Evolutionary conservation across 2,888 invertebrate species (phyloP), one percentile per base, ranked within the genome.

Genomic region (Penaeus monodon): DNA sequence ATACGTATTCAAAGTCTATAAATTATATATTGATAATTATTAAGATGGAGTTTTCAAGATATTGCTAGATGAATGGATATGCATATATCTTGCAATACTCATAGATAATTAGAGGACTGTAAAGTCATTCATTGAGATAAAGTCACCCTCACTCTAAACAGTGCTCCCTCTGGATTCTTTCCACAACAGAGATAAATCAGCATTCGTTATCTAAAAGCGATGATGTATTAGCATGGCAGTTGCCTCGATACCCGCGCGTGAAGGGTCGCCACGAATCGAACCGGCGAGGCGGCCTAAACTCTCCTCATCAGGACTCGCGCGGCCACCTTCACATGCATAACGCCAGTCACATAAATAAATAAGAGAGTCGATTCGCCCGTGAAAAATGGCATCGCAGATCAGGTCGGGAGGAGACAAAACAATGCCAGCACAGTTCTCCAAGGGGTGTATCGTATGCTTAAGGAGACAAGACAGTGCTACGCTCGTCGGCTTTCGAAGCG

Each of bases 331-430:
- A 63, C 74, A 74, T 74, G 74, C 82, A 82, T 82, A 82, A 82
- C 74, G 65, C 68, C 65, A 27, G 29, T 63, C 74, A 38, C 73
- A 82, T 63, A 82, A 82, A 82, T 74, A 82, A 82, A 82, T 82
- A 74, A 64, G 73, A n/a, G 29, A 70, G 17, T 57, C 57, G 82
- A 74, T 74, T 33, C 82, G 73, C 24, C 82, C 29, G 24, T 82
- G 73, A 82, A 64, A 63, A 63, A 82, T 82, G 74, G 17, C 73
- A 82, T 74, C 82, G 74, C 82, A 82, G 73, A 73, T 82, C 74
- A 74, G 63, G 64, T 27, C 29, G 74, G 38, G 82, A 74, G 33
- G 74, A 82, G 74, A 73, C 73, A 74, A 82, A 82, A 82, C 82
- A 82, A 63, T 82, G 64, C 73, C 73, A 57, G 49, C 81, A 57